These are phyloP conservation scores for Drosophila aldrichi DNA, from an alignment of 2,888 invertebrate genomes.

Conservation along the genomic window DNA sequence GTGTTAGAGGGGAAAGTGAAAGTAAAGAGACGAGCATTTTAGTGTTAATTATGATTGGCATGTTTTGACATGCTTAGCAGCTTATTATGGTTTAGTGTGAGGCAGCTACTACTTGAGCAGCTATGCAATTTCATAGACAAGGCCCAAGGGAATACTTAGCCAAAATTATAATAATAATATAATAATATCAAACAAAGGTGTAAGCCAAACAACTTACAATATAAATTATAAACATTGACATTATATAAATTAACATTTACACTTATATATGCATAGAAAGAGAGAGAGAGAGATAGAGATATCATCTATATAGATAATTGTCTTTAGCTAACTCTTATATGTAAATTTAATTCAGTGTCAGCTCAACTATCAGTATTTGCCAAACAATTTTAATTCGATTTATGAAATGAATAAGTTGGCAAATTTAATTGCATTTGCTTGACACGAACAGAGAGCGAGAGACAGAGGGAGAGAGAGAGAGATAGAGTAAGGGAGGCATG, in stretches of 20 bases:
- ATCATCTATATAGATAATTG: not conserved
- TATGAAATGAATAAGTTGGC: constrained; percentile 64
- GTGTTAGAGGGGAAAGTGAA: not conserved
- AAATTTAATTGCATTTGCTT: constrained; percentile 58
- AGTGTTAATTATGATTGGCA: not conserved
- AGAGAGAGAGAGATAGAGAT: no score
- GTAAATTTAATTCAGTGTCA: constrained; percentile 1
- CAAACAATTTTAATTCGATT: constrained; percentile 58
- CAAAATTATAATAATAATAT: not conserved
- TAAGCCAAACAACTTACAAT: no score
- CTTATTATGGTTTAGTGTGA: not conserved
- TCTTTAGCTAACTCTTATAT: not conserved
- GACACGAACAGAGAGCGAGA: constrained; percentile 15
- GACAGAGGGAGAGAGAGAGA: not conserved
- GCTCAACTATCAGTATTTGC: constrained; percentile 32
- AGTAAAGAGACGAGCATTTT: not conserved
- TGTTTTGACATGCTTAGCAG: not conserved
- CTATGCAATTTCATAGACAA: not conserved
- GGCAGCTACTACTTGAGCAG: not conserved
- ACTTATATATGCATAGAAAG: no score
- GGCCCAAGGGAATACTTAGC: not conserved
- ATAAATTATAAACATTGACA: no score
- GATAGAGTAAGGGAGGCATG: not conserved
- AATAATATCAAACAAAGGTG: no score
- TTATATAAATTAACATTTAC: no score